Evolutionary conservation across 2,797 vertebrate species (phyloP), one percentile per base, ranked within the genome.

Genomic region (Allochrocebus solatus): DNA sequence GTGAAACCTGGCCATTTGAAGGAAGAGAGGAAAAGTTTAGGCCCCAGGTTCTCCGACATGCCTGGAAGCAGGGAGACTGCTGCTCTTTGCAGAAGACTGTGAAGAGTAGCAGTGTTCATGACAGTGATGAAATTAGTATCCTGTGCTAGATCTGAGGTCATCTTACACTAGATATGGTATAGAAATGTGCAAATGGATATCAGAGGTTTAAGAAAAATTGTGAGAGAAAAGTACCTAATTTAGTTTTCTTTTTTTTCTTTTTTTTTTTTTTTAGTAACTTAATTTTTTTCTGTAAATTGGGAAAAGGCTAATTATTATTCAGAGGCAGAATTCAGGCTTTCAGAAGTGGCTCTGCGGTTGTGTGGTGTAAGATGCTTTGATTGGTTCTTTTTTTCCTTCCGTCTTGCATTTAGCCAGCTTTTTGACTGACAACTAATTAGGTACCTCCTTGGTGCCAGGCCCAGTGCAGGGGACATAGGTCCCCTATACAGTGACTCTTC

Each of bases 181-280:
- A 78, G 88, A 93, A 74, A 67, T n/a, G 22, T 72, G 22, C 22
- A 70, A 19, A 57, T 50, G 41, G 82, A 36, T 50, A 21, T 13
- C 70, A 81, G 64, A 84, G n/a, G 53, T 64, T 93, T 91, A 48
- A 70, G 57, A 33, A 89, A 94, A 93, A 95, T 39, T 59, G 41
- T 84, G 33, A 53, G 59, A 85, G 67, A 82, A 84, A 85, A 78
- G 43, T 43, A 89, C 43, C 61, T 81, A 61, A 75, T n/a, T 91
- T 89, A 76, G 74, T 57, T 17, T 78, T 55, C 67, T 75, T 78
- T 89, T 94, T 94, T n/a, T n/a, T n/a, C n/a, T n/a, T n/a, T 79
- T 88, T 67, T 59, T 89, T 94, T 96, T 72, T 90, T 94, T 96
- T 46, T 39, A 84, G 96, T n/a, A 53, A 85, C 26, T 85, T 96